Conservation (phyloP, 2,113 vertebrate genomes). For the Physeter macrocephalus region DNA sequence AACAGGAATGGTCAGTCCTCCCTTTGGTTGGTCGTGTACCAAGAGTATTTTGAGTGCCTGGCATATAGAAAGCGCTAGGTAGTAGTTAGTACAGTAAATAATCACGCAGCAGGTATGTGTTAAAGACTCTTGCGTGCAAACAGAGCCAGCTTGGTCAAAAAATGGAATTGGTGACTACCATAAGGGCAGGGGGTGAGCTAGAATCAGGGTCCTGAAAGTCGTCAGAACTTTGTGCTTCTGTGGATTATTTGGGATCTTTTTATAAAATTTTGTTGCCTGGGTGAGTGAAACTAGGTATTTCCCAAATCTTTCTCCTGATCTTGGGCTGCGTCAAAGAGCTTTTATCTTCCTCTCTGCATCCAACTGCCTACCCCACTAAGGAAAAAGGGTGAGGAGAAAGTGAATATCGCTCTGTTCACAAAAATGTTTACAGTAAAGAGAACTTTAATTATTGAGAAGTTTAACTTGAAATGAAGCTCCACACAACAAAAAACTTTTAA, state of each 20-base stretch:
- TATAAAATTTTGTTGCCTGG: background rate
- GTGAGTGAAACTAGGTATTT: background rate
- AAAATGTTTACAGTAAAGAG: background rate
- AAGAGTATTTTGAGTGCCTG: background rate
- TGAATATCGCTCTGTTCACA: background rate
- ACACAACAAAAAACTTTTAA: background rate
- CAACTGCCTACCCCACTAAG: background rate
- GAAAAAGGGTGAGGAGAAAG: background rate
- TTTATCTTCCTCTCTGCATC: background rate
- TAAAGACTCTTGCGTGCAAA: background rate
- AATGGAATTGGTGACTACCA: background rate
- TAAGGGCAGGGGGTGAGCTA: background rate
- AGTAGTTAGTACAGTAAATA: background rate
- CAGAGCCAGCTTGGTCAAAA: background rate
- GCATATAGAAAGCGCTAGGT: background rate
- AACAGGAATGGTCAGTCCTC: background rate
- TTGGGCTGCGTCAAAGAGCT: background rate
- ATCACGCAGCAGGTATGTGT: background rate
- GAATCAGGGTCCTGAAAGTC: background rate
- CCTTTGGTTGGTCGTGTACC: background rate
- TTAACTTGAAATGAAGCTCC: background rate
- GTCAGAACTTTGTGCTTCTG: background rate
- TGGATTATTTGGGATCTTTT: background rate
- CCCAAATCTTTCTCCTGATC: background rate
- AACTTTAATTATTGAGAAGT: background rate